These are phyloP conservation scores for Picus viridis DNA, from an alignment of 2,797 vertebrate species.

Conservation along the genomic window DNA sequence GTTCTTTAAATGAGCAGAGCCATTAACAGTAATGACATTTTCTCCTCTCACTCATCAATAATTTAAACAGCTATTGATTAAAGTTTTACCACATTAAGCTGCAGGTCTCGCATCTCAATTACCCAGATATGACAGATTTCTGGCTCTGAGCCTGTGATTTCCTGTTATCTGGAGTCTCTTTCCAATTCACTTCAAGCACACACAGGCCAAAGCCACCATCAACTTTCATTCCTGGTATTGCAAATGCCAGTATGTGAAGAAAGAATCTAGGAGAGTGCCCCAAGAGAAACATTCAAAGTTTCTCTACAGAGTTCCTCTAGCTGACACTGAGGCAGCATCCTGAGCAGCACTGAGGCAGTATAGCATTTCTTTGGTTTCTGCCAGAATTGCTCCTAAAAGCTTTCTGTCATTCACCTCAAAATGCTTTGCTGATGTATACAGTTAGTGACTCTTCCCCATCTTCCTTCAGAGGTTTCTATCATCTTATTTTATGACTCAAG, in stretches of 20 bases:
- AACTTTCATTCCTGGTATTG: not conserved
- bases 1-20: slow-evolving; percentile 47
- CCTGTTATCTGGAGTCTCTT: not conserved
- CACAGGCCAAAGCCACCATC: not conserved
- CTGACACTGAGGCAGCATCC: not conserved
- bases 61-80: slow-evolving; percentile 68
- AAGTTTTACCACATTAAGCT: slow-evolving; percentile 53
- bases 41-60: slow-evolving; percentile 68
- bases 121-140: slow-evolving; percentile 36
- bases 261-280: not conserved
- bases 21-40: slow-evolving; percentile 70
- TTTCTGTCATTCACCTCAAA: not conserved
- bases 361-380: not conserved
- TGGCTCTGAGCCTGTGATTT: not conserved
- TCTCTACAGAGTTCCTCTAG: not conserved
- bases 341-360: not conserved
- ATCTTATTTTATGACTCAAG: not conserved
- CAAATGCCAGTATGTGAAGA: not conserved
- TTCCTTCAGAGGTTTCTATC: not conserved
- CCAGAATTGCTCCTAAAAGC: not conserved
- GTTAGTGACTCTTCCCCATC: not conserved
- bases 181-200: not conserved
- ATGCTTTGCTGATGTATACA: not conserved
- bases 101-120: slow-evolving; percentile 46
- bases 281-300: not conserved